Conservation (phyloP, 2,888 invertebrate genomes). For the Altica lythri region DNA sequence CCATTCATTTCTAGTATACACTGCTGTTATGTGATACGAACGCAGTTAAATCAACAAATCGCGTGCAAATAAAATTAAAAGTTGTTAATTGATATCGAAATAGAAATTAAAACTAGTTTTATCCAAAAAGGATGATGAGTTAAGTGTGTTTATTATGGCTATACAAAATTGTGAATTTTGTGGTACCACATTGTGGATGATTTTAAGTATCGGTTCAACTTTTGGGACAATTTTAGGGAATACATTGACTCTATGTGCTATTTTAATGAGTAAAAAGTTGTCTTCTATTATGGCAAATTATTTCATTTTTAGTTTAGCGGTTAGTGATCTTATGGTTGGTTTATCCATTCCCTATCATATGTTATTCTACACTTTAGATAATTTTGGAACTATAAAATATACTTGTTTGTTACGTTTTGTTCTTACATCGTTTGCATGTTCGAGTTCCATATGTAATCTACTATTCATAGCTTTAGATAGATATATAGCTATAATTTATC, state of each 20-base stretch:
- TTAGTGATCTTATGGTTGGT: conserved; percentile 80
- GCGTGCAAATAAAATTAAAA: not conserved
- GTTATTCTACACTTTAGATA: conserved; percentile 69
- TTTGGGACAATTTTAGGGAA: conserved; percentile 61
- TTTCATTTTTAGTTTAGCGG: conserved; percentile 77
- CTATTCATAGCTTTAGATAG: conserved; percentile 79
- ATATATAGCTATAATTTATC: conserved; percentile 79
- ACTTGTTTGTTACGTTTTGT: conserved; percentile 75
- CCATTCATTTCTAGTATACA: conserved; percentile 2
- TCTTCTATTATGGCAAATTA: conserved; percentile 75
- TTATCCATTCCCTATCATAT: conserved; percentile 78
- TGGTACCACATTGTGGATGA: conserved; percentile 29
- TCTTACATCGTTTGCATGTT: conserved; percentile 74
- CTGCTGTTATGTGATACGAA: not conserved
- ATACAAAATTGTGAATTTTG: conserved; percentile 24
- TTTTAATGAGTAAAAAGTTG: conserved; percentile 70
- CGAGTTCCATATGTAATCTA: conserved; percentile 78
- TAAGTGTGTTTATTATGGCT: conserved; percentile 8
- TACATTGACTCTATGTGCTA: conserved; percentile 74
- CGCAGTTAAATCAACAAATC: not conserved
- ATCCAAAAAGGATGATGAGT: not conserved
- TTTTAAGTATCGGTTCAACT: conserved; percentile 18
- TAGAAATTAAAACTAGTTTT: not conserved
- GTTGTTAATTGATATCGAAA: not conserved
- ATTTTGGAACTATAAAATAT: conserved; percentile 64